Conservation (phyloP, 2,888 invertebrate genomes). For the Synergus itoensis region DNA sequence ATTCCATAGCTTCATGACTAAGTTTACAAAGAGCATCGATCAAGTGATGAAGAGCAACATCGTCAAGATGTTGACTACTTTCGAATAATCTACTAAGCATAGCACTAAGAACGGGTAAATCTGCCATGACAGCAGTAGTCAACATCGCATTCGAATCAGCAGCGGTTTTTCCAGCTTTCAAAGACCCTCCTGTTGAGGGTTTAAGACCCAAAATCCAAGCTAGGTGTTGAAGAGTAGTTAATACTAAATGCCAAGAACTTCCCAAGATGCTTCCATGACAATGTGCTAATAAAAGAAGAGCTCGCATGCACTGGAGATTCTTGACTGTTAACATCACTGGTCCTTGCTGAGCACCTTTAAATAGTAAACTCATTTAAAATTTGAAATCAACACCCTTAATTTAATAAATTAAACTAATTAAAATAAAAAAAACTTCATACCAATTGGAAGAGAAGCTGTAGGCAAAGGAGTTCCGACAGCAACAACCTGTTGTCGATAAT, state of each 20-base stretch:
- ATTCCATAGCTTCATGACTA: constrained; percentile 97
- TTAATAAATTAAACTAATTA: too few species aligned
- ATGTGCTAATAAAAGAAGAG: constrained; percentile 92
- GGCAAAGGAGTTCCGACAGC: constrained; percentile 98
- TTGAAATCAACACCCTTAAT: too few species aligned
- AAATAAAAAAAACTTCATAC: constrained; percentile 68
- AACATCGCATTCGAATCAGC: constrained; percentile 92
- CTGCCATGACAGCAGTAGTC: constrained; percentile 97
- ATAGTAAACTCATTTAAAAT: not conserved
- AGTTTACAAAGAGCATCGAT: constrained; percentile 98
- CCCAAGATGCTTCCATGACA: constrained; percentile 95
- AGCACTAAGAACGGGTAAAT: constrained; percentile 92
- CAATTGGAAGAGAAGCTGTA: constrained; percentile 88
- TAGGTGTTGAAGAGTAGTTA: constrained; percentile 94
- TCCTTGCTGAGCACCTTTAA: constrained; percentile 87
- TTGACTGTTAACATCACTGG: constrained; percentile 98
- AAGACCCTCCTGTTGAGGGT: constrained; percentile 95
- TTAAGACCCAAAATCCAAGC: constrained; percentile 98
- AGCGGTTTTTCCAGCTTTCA: constrained; percentile 90
- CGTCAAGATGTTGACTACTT: constrained; percentile 95
- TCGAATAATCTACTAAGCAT: constrained; percentile 96
- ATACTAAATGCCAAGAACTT: constrained; percentile 96
- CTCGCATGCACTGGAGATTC: constrained; percentile 97
- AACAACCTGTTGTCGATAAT: constrained; percentile 95
- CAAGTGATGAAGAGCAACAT: constrained; percentile 95